phyloP scores from a whole-genome alignment of 1,140 invertebrate genomes.

The Penaeus japonicus region DNA sequence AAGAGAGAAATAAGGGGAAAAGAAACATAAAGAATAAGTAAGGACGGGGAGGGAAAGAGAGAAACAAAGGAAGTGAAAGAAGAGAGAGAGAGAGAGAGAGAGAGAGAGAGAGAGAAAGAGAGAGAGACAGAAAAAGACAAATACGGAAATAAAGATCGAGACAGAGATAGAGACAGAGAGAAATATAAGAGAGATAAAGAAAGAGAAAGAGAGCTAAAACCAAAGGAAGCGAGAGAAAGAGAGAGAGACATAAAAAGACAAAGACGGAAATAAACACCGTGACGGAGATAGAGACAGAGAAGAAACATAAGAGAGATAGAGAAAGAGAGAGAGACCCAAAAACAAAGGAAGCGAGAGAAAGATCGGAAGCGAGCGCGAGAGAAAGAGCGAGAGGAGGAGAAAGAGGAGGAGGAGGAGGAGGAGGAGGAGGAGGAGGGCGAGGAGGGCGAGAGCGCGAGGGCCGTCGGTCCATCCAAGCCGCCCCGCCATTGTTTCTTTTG shows the following conservation, averaged over 20 bases:
- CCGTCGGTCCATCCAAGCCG: no score
- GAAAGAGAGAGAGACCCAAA: background rate
- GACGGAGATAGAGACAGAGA: background rate
- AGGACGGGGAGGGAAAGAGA: no score
- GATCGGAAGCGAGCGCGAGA: background rate
- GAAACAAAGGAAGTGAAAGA: background rate
- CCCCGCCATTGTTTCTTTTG: constrained; percentile 33
- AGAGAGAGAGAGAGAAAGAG: background rate
- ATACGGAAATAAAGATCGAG: no score
- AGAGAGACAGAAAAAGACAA: background rate
- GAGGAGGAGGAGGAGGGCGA: no score
- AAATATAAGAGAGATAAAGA: background rate
- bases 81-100: background rate
- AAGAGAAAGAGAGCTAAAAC: background rate
- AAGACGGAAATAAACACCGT: background rate
- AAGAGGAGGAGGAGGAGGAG: background rate
- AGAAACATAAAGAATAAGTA: background rate
- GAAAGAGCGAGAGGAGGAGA: background rate
- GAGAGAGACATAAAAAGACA: background rate
- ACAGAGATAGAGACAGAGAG: no score
- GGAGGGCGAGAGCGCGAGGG: background rate
- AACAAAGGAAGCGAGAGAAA: background rate
- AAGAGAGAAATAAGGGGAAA: background rate
- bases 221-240: background rate
- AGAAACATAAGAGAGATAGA: background rate